These are phyloP conservation scores for Perodicticus potto DNA, from an alignment of 2,797 vertebrate genomes.

Conservation along the genomic window DNA sequence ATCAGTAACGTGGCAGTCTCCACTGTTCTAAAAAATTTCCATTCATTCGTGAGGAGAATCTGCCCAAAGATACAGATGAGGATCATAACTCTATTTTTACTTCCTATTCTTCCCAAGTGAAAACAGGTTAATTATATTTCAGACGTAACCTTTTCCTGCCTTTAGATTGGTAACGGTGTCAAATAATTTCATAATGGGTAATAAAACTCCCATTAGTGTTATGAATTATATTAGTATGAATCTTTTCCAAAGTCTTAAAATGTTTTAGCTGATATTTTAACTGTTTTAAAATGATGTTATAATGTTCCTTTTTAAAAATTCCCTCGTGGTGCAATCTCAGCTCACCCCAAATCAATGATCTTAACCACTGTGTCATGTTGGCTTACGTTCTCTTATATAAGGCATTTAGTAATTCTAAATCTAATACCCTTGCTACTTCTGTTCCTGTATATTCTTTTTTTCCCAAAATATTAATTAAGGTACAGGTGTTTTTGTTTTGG, in stretches of 20 bases:
- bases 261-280: conserved; percentile 80
- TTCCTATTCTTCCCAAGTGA: conserved; percentile 78
- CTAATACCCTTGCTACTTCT: not conserved
- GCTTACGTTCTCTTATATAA: not conserved
- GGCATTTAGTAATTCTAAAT: not conserved
- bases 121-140: conserved; percentile 84
- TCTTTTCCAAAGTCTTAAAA: conserved; percentile 80
- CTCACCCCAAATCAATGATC: conserved; percentile 16
- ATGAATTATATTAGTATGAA: conserved; percentile 80
- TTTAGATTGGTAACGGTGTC: conserved; percentile 80
- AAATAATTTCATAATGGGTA: conserved; percentile 83
- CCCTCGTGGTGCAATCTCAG: conserved; percentile 50
- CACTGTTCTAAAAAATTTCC: conserved; percentile 64
- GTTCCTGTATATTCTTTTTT: not conserved
- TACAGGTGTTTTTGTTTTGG: not conserved
- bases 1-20: conserved; percentile 40
- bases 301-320: conserved; percentile 67
- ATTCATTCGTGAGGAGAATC: conserved; percentile 68
- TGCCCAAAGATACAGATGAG: conserved; percentile 67
- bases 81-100: conserved; percentile 79
- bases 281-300: conserved; percentile 74
- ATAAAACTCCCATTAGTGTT: conserved; percentile 82
- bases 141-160: conserved; percentile 83
- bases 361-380: not conserved
- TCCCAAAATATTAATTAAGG: not conserved